Percentiles rank a stretch among this genome's conserved stretches.
These are phyloP conservation scores for Thymallus thymallus DNA, from an alignment of 2,113 vertebrate genomes.

Conservation along the genomic window DNA sequence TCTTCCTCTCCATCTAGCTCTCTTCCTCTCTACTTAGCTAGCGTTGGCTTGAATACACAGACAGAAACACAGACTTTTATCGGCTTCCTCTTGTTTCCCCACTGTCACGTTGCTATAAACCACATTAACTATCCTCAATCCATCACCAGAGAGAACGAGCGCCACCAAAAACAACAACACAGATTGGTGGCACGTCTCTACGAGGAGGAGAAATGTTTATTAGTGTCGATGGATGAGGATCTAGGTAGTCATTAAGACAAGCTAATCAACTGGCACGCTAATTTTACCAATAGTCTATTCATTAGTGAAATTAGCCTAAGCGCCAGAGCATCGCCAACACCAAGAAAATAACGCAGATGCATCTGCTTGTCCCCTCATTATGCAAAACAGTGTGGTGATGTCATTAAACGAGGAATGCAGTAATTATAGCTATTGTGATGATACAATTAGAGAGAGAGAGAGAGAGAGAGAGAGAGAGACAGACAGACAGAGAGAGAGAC, in stretches of 20 bases:
- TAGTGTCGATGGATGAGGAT: not conserved
- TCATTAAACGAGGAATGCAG: not conserved
- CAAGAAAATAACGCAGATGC: not conserved
- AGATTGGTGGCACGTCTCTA: not conserved
- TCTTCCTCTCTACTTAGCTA: not conserved
- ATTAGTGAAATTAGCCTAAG: not conserved
- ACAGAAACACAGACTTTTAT: no score
- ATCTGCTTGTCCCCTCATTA: not conserved
- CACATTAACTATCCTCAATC: not conserved
- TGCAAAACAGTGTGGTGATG: not conserved
- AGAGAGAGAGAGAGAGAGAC: not conserved
- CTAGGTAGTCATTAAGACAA: not conserved
- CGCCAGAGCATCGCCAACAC: not conserved
- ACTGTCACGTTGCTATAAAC: not conserved
- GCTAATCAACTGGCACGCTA: not conserved
- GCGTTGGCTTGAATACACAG: not conserved
- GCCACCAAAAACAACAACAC: no score
- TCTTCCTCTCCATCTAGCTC: not conserved
- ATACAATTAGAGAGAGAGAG: not conserved
- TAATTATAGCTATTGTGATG: constrained; percentile 3
- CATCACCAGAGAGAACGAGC: not conserved
- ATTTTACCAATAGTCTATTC: not conserved
- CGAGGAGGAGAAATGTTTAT: not conserved
- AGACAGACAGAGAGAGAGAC: not conserved
- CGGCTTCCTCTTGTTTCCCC: not conserved